Evolutionary conservation across 2,888 invertebrate species (phyloP).

Genomic region (Parascotia fuliginaria): DNA sequence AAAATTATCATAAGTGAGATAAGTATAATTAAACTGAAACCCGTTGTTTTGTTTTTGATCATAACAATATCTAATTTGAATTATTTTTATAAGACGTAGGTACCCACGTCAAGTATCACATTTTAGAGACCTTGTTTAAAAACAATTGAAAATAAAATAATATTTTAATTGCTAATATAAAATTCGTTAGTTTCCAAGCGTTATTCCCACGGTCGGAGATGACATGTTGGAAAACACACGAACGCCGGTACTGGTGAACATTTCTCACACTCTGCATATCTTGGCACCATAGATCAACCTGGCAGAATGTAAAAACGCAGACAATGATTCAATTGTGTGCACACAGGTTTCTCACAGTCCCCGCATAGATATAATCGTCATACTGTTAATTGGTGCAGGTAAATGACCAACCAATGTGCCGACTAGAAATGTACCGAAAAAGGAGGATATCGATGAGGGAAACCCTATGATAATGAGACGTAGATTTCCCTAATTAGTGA

Average conservation of each 20-base stretch:
- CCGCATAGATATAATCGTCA: conserved; percentile 74
- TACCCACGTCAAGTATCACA: conserved; percentile 12
- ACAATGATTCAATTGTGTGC: conserved; percentile 85
- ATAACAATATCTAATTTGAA: conserved; percentile 19
- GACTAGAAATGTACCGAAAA: conserved; percentile 43
- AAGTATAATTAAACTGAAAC: conserved; percentile 1
- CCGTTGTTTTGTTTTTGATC: conserved; percentile 4
- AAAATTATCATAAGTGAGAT: not conserved
- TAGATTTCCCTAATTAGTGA: conserved; percentile 47
- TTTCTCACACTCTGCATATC: conserved; percentile 86
- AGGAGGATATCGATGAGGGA: conserved; percentile 24
- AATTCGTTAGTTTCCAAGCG: conserved; percentile 55
- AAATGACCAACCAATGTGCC: conserved; percentile 78
- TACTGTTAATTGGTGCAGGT: conserved; percentile 78
- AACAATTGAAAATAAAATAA: conserved; percentile 60
- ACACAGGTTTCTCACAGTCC: conserved; percentile 83
- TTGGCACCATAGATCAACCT: conserved; percentile 82
- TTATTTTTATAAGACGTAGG: conserved; percentile 3
- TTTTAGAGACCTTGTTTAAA: conserved; percentile 49
- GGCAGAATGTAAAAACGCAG: conserved; percentile 79
- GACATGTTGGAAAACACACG: conserved; percentile 76
- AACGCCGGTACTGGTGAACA: conserved; percentile 55
- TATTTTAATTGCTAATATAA: conserved; percentile 57
- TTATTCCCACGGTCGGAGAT: conserved; percentile 78
- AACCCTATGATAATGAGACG: conserved; percentile 25